Percentiles rank a stretch among this genome's conserved stretches.
phyloP scores from a whole-genome alignment of 2,888 invertebrate species.

The Mongoloraphidia duomilia region DNA sequence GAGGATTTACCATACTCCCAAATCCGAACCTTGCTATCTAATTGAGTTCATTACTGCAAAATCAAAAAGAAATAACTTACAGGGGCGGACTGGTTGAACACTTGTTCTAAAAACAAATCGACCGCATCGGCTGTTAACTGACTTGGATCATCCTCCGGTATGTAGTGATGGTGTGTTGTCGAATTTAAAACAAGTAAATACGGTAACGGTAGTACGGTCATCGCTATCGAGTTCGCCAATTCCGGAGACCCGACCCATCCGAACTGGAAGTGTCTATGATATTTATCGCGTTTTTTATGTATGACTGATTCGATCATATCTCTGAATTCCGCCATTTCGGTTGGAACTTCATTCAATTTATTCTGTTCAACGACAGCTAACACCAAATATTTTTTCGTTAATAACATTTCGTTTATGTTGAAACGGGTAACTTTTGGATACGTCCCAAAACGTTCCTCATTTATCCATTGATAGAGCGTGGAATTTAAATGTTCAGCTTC shows the following conservation, averaged over 20 bases:
- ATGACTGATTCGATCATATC: constrained; percentile 10
- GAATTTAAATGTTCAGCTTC: constrained; percentile 44
- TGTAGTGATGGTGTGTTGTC: constrained; percentile 80
- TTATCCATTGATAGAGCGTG: constrained; percentile 74
- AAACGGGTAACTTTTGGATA: constrained; percentile 79
- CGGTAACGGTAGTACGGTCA: constrained; percentile 71
- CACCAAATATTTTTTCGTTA: constrained; percentile 75
- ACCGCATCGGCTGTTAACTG: constrained; percentile 69
- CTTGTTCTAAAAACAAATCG: constrained; percentile 57
- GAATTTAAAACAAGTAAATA: constrained; percentile 84
- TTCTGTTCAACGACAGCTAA: constrained; percentile 80
- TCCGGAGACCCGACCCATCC: constrained; percentile 89
- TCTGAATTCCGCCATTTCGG: constrained; percentile 61
- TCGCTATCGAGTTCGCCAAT: constrained; percentile 84
- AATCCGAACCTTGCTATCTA: too few relatives aligned
- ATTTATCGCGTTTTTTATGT: constrained; percentile 53
- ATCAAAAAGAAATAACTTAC: constrained; percentile 33
- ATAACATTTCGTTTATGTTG: constrained; percentile 69
- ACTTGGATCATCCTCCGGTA: constrained; percentile 71
- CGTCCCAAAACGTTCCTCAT: constrained; percentile 74
- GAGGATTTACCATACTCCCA: too few relatives aligned
- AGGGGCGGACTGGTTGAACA: constrained; percentile 63
- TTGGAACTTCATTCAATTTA: constrained; percentile 63
- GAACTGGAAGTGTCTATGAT: constrained; percentile 78
- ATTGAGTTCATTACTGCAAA: constrained; percentile 1